A percentile compares a stretch with the other conserved stretches of the same genome.
These are phyloP conservation scores for Clarias platycephalus DNA, from an alignment of 2,797 vertebrate species.

Conservation along the genomic window DNA sequence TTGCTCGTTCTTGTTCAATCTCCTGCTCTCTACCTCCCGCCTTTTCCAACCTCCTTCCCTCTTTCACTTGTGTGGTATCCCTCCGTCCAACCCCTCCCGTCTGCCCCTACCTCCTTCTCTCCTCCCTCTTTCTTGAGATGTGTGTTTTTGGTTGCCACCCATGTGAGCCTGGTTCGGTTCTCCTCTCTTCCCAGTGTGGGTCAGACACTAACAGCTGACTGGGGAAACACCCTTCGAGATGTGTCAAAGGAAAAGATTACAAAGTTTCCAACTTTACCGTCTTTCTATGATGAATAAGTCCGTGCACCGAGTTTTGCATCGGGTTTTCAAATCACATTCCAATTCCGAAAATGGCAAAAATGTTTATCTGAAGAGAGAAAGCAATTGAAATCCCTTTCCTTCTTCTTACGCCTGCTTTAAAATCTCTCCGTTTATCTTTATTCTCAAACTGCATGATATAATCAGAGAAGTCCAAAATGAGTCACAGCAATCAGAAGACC, in stretches of 20 bases:
- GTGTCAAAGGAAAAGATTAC: constrained; percentile 32
- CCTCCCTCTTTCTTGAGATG: constrained; percentile 52
- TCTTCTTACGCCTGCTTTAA: neutral
- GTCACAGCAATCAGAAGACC: constrained; percentile 21
- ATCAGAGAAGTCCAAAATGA: constrained; percentile 3
- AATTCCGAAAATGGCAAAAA: neutral
- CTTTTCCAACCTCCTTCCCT: constrained; percentile 53
- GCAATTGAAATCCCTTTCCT: neutral
- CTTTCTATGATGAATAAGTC: neutral
- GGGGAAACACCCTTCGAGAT: constrained; percentile 16
- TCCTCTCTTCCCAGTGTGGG: constrained; percentile 33
- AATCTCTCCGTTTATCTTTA: neutral
- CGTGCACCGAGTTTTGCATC: neutral
- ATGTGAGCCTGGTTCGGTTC: constrained; percentile 36
- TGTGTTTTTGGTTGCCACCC: constrained; percentile 48
- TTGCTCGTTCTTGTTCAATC: constrained; percentile 28
- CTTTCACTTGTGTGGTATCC: constrained; percentile 44
- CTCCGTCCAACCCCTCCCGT: constrained; percentile 40
- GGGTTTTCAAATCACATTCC: constrained; percentile 16
- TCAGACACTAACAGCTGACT: constrained; percentile 64
- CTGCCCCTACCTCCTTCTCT: constrained; percentile 39
- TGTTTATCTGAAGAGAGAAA: neutral
- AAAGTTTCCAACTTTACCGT: neutral
- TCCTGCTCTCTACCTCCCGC: constrained; percentile 42
- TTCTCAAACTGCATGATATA: neutral